Conservation (phyloP, 2,888 invertebrate species). For the Campoletis raptor region DNA sequence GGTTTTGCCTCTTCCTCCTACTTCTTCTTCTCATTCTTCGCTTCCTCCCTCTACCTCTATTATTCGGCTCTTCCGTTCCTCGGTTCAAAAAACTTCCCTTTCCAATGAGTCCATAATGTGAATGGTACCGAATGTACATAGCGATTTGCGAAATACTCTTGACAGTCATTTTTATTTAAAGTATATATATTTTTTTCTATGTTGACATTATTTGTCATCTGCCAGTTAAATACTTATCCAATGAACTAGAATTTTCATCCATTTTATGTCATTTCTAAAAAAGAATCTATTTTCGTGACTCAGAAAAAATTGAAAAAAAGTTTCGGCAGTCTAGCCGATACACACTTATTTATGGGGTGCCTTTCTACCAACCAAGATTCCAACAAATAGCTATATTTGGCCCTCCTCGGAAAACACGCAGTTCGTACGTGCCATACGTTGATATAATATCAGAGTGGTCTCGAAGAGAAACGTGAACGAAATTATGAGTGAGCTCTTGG, state of each 20-base stretch:
- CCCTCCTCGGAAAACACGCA: conserved; percentile 63
- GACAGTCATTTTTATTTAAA: not conserved
- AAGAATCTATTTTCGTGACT: conserved; percentile 28
- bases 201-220: not conserved
- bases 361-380: conserved; percentile 12
- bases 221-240: not conserved
- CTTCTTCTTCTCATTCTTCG: conserved; percentile 39
- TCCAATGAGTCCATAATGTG: conserved; percentile 2
- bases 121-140: not conserved
- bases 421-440: conserved; percentile 67
- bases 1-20: conserved; percentile 71
- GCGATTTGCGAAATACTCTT: conserved; percentile 24
- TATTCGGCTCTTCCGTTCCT: conserved; percentile 71
- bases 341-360: conserved; percentile 26
- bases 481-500: conserved; percentile 35
- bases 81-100: conserved; percentile 70
- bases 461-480: conserved; percentile 42
- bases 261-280: not conserved
- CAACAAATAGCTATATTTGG: conserved; percentile 57
- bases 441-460: conserved; percentile 63
- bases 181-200: no score
- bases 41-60: conserved; percentile 59
- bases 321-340: conserved; percentile 27
- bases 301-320: conserved; percentile 12
- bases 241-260: not conserved